Base-by-base conservation (phyloP, 2,113 vertebrate genomes). In the Oreotrochilus melanogaster region DNA sequence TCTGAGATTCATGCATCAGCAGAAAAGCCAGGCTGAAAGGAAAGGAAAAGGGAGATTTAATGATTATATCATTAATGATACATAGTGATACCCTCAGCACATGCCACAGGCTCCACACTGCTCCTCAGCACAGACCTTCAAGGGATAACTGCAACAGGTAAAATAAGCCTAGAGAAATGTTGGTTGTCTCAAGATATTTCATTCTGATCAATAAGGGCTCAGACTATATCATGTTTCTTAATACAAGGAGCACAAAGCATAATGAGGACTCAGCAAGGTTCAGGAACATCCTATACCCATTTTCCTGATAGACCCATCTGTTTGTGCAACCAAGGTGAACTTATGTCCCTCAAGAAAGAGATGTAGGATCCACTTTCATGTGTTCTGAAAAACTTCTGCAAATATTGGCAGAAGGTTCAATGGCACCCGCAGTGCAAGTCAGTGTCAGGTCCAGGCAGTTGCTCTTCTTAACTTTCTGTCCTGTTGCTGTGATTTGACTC, bases 71-170 rank as follows among this genome's bases (percentile, higher is more conserved):
- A 14, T 22, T 35, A 35, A 42, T 18, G 21, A 27, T 70, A 14
- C 45, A 64, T 22, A 53, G 28, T 30, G 27, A 48, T 56, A 35
- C 15, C 14, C 30, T 66, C 58, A 76, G 48, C 17, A 69, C 25
- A 25, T 0, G 0, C 30, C n/a, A 30, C 30, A 45, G 60, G 50
- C 14, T 69, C 18, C 50, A 54, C 50, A 7, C 6, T 24, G 21
- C 13, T 64, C 31, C 24, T 57, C n/a, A 37, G 9, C 19, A 25
- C 31, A 62, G 48, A 57, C 19, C 18, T 83, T 64, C 39, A 87
- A 37, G 12, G 9, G 16, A 54, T 47, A 51, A 43, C 9, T 64
- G 47, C 30, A 71, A 50, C 11, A 54, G 50, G 27, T 7, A 54
- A 65, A 70, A 33, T 14, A 56, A 86, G 33, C 15, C 33, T 50